Conservation (phyloP, 2,113 vertebrate species). For the Xenus cinereus region DNA sequence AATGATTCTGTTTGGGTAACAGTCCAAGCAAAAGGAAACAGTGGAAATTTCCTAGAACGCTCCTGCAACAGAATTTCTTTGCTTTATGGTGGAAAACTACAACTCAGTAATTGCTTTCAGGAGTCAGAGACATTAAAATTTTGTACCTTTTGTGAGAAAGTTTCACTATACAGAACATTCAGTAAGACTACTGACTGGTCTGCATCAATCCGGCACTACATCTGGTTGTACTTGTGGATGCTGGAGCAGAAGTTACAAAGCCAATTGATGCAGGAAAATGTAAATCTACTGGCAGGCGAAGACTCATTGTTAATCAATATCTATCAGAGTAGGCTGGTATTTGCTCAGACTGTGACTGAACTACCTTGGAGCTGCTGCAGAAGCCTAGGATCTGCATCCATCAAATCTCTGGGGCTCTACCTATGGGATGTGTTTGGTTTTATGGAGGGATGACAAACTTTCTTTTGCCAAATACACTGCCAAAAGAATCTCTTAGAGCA, state of each 20-base stretch:
- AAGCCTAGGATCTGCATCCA: neutral
- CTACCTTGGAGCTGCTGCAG: neutral
- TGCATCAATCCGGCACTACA: neutral
- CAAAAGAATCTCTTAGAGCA: neutral
- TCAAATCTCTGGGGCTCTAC: neutral
- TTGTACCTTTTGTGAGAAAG: neutral
- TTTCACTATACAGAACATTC: neutral
- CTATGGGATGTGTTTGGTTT: neutral
- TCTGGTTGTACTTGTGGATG: neutral
- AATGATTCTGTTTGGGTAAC: neutral
- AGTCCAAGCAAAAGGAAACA: neutral
- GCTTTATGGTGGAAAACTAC: neutral
- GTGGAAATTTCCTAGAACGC: neutral
- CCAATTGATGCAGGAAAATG: neutral
- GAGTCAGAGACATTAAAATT: neutral
- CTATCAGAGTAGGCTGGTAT: neutral
- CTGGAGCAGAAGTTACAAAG: neutral
- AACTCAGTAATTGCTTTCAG: neutral
- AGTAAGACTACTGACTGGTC: neutral
- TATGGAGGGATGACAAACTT: neutral
- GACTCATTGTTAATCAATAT: rapidly evolving
- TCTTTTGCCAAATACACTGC: neutral
- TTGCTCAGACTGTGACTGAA: neutral
- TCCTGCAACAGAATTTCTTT: neutral
- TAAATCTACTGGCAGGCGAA: neutral